Base-by-base conservation (phyloP, 1,140 invertebrate species). In the Apis cerana region DNA sequence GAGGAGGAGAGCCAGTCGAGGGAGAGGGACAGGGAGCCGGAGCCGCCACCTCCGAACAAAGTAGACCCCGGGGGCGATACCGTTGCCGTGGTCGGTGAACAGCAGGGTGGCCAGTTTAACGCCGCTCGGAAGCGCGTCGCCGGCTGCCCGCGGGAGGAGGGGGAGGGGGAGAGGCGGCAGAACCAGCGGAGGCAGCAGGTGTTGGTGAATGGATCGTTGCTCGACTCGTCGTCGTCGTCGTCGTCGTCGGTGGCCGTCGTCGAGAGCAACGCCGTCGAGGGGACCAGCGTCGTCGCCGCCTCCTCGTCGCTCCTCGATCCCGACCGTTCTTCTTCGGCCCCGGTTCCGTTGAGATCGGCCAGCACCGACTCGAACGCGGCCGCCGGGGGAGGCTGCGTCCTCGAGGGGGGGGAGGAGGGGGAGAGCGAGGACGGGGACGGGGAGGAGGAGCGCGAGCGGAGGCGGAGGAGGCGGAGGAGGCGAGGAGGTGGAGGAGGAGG, bases 11-110 rank as follows among this genome's bases (percentile, higher is more conserved):
- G 92, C 78, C 91, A 92, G 62, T 93, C 93, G 9, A 91, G 92
- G 17, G 93, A 93, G 78, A 89, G 93, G 12, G 93, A 94, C 80
- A 88, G 92, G 27, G 93, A 93, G 83, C 93, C 92, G 21, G 93
- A 94, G 59, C 92, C 93, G 21, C 93, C 93, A 84, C 92, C 92
- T 90, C 72, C 91, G 54, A 84, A 89, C 58, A 88, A 89, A 71
- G 71, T 87, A 52, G 89, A 92, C 61, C 86, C 90, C 21, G 90
- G 87, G 70, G 91, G 88, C 74, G 75, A 43, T 7, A 33, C 33
- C 33, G 4, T 1, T 1, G 2, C 33, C 27, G 61, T 74, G 19
- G 70, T 82, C 65, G 43, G 58, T 64, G 61, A 77, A 56, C 64
- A 56, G 50, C n/a, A n/a, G n/a, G n/a, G n/a, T n/a, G 17, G 52